These are phyloP conservation scores for Coranthus polyacanthus DNA, from an alignment of 2,797 vertebrate genomes.

Conservation along the genomic window DNA sequence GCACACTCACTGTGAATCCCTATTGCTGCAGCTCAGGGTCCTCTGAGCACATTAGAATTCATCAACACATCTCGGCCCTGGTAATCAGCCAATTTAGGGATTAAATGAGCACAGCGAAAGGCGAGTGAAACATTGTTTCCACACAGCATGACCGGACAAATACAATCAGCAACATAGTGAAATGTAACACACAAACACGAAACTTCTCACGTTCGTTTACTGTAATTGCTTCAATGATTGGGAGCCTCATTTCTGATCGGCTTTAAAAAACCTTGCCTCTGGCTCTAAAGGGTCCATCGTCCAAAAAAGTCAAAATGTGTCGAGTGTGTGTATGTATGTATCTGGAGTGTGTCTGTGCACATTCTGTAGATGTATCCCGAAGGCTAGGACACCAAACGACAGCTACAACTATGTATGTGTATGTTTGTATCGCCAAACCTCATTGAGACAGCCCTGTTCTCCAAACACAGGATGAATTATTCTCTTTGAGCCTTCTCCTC, in stretches of 20 bases:
- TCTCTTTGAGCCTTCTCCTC: constrained; percentile 84
- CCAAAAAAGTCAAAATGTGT: constrained; percentile 9
- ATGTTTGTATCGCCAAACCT: constrained; percentile 61
- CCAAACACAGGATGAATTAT: constrained; percentile 90
- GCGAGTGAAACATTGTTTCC: constrained; percentile 51
- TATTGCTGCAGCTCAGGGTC: background rate
- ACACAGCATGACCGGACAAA: constrained; percentile 58
- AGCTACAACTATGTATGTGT: constrained; percentile 12
- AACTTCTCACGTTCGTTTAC: constrained; percentile 19
- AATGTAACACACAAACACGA: background rate
- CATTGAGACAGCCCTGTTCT: constrained; percentile 84
- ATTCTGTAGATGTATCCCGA: constrained; percentile 60
- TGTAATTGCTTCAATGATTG: constrained; percentile 44
- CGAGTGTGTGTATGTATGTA: background rate
- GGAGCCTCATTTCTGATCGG: constrained; percentile 13
- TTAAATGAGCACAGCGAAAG: constrained; percentile 54
- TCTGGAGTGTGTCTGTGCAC: background rate
- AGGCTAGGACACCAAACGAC: constrained; percentile 54
- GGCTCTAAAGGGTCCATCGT: constrained; percentile 27
- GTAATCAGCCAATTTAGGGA: constrained; percentile 60
- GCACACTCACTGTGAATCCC: constrained; percentile 2
- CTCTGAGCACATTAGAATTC: constrained; percentile 40
- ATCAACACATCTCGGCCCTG: constrained; percentile 16
- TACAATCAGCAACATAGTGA: constrained; percentile 52
- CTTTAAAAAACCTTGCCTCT: constrained; percentile 14